Evolutionary conservation across 2,888 invertebrate species (phyloP).

Genomic region (Aphelenchoides bicaudatus): DNA sequence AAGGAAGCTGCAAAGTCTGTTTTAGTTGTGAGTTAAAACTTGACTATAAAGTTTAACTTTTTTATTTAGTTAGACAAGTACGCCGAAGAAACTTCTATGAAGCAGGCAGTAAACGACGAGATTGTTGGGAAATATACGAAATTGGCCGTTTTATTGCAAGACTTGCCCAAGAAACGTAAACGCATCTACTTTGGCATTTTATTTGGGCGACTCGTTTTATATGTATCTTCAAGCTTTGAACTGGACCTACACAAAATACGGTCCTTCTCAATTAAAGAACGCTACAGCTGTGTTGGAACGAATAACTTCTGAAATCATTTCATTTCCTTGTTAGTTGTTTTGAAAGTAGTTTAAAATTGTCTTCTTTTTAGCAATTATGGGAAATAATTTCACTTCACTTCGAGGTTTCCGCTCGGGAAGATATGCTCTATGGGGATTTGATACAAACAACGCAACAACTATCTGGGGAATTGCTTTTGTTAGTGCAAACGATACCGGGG

Average conservation of each 20-base stretch:
- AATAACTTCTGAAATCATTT: too few relatives aligned
- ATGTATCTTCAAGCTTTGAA: neutral
- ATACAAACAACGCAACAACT: neutral
- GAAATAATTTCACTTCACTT: neutral
- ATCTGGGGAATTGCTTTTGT: neutral
- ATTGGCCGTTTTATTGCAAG: slow-evolving; percentile 5
- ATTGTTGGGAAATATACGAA: neutral
- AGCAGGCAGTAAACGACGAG: neutral
- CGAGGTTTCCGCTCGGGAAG: neutral
- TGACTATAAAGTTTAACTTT: neutral
- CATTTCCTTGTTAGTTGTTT: too few relatives aligned
- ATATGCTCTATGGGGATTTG: neutral
- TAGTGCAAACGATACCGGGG: neutral
- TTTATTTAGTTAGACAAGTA: slow-evolving; percentile 3
- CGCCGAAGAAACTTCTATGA: neutral
- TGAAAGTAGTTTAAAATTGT: neutral
- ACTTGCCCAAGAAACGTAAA: neutral
- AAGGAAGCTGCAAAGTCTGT: slow-evolving; percentile 4
- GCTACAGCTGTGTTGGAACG: neutral
- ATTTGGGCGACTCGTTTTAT: slow-evolving; percentile 8
- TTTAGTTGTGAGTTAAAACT: neutral
- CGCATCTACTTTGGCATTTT: slow-evolving; percentile 6
- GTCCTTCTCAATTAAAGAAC: slow-evolving; percentile 1
- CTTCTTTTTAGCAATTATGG: neutral
- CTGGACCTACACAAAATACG: neutral